Conservation (phyloP, 2,113 vertebrate species). For the Elephantulus edwardii region DNA sequence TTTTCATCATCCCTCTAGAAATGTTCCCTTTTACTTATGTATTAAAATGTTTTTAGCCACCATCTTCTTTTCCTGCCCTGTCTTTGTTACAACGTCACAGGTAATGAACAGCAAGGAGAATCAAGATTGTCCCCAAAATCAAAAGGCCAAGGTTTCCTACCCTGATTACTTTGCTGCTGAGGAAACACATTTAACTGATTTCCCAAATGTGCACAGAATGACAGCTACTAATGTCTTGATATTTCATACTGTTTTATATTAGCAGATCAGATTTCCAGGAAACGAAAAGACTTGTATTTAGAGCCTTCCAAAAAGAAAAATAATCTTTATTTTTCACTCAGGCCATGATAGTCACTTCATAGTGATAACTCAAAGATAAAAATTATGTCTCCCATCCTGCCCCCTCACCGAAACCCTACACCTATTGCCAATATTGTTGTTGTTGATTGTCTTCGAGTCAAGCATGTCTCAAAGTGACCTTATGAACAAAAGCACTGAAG, state of each 20-base stretch:
- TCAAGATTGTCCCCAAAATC: not conserved
- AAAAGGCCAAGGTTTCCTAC: not conserved
- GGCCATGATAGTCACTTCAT: not conserved
- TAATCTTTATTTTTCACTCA: slow-evolving; percentile 9
- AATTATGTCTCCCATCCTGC: not conserved
- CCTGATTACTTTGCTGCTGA: not conserved
- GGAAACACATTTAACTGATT: not conserved
- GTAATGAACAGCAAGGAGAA: slow-evolving; percentile 17
- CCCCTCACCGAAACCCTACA: not conserved
- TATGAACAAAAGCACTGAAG: no score
- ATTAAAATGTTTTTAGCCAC: not conserved
- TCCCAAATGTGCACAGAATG: not conserved
- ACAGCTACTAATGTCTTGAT: not conserved
- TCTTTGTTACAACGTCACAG: slow-evolving; percentile 20
- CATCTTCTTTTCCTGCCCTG: not conserved
- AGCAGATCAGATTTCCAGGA: not conserved
- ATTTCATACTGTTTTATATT: not conserved
- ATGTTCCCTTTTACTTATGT: not conserved
- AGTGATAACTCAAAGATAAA: not conserved
- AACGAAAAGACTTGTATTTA: not conserved
- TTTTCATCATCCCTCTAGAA: not conserved
- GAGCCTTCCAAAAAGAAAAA: not conserved
- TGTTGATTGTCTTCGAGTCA: no score
- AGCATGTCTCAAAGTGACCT: no score
- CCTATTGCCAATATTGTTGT: no score